Base-by-base conservation (phyloP, 2,113 vertebrate genomes). In the Azemiops feae region DNA sequence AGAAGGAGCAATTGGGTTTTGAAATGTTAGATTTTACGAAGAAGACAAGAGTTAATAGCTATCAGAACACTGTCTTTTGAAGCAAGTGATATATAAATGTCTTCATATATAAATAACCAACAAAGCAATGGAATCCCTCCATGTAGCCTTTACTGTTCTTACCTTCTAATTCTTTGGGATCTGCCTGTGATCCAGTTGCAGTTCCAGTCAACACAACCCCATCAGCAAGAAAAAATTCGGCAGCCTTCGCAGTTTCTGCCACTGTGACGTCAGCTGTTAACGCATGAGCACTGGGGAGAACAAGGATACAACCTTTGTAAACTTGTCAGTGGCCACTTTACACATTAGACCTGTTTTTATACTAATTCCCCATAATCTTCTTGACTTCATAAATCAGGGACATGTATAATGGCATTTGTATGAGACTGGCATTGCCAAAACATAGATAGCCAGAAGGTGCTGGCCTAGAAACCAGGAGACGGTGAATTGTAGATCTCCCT, bases 201-300 rank as follows among this genome's bases (percentile, higher is more conserved):
- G 94, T 88, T 89, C 99, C 98, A 0, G 98, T 98, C 96, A 99
- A 90, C 95, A 99, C 96, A 87, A 99, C 91, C 7, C 98, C 98
- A 0, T 98, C 98, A 1, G 98, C 98, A 93, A 98, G 98, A 96
- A 98, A 99, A 94, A 99, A 97, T 96, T 98, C 97, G 0, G 98
- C 98, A 0, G 98, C 98, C 1, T 7, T 96, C 0, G 98, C 98
- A 0, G 97, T 98, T 94, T 98, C 98, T 1, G 96, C 95, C 25
- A 98, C 93, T 22, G 97, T 95, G 89, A 99, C 95, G 20, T 99
- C 98, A 45, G 98, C 97, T 0, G 98, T 99, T 94, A 99, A 94
- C 0, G 98, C 97, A 0, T 99, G 98, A 64, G 98, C 98, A 55
- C 99, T 99, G 96, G 30, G 87, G 95, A 95, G 89, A 95, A 89